Evolutionary conservation across 2,113 vertebrate genomes (phyloP).

Genomic region (Cynopterus brachyotis): DNA sequence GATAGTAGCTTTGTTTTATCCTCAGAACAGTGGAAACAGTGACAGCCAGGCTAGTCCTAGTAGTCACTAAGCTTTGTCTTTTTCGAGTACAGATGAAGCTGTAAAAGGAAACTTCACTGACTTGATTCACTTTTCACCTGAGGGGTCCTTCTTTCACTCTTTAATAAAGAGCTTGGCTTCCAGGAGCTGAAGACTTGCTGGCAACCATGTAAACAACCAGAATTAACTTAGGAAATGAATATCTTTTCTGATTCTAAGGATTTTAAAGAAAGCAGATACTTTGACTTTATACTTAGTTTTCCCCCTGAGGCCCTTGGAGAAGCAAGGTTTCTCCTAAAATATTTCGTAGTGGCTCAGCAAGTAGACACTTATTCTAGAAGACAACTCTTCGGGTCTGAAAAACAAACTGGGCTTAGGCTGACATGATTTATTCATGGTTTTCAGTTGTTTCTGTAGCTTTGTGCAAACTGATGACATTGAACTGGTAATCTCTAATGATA

Average conservation of each 20-base stretch:
- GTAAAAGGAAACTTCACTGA: background rate
- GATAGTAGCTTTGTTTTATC: background rate
- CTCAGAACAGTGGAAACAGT: background rate
- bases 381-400: slow-evolving; percentile 3
- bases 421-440: slow-evolving; percentile 57
- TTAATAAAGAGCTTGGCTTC: background rate
- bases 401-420: slow-evolving; percentile 45
- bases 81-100: background rate
- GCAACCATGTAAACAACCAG: background rate
- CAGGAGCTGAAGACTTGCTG: background rate
- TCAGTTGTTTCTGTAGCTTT: slow-evolving; percentile 66
- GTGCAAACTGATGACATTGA: slow-evolving; percentile 71
- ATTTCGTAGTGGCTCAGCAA: background rate
- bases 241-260: background rate
- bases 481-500: slow-evolving; percentile 69
- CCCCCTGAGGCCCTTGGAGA: background rate
- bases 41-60: background rate
- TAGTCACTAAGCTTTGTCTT: background rate
- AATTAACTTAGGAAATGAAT: background rate
- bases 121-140: background rate
- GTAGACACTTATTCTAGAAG: background rate
- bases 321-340: background rate
- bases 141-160: background rate
- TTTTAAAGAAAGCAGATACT: background rate
- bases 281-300: background rate